phyloP scores from a whole-genome alignment of 2,797 vertebrate genomes.

The Pteronotus mesoamericanus region DNA sequence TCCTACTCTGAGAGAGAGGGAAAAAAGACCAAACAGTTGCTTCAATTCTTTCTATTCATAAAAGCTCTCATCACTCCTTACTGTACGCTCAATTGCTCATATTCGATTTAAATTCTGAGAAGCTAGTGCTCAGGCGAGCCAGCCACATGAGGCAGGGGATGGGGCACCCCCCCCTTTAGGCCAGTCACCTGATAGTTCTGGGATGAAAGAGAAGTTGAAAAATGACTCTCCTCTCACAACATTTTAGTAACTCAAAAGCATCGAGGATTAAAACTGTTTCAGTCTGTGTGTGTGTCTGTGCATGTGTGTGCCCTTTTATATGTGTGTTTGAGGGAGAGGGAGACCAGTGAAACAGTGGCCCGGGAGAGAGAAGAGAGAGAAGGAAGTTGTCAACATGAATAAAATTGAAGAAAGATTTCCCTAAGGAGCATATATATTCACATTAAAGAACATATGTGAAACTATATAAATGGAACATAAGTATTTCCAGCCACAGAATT shows the following conservation, averaged over 20 bases:
- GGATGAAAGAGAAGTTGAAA: neutral
- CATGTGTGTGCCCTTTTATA: neutral
- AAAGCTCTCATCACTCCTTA: constrained; percentile 5
- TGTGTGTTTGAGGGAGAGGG: neutral
- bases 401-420: constrained; percentile 55
- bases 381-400: constrained; percentile 51
- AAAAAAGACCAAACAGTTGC: neutral
- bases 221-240: neutral
- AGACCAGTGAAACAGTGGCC: neutral
- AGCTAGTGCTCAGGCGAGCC: neutral
- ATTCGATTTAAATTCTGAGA: constrained; percentile 18
- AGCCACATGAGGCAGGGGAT: neutral
- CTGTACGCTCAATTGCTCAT: neutral
- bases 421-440: constrained; percentile 34
- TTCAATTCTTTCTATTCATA: constrained; percentile 8
- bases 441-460: constrained; percentile 68
- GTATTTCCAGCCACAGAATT: constrained; percentile 62
- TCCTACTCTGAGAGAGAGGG: neutral
- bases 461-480: constrained; percentile 68
- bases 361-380: neutral
- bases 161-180: neutral
- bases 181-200: constrained; percentile 49
- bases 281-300: neutral
- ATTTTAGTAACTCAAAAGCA: neutral
- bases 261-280: neutral